Percentiles rank a stretch among this genome's conserved stretches.
Conservation (phyloP, 2,797 vertebrate species). For the Malurus leucopterus region DNA sequence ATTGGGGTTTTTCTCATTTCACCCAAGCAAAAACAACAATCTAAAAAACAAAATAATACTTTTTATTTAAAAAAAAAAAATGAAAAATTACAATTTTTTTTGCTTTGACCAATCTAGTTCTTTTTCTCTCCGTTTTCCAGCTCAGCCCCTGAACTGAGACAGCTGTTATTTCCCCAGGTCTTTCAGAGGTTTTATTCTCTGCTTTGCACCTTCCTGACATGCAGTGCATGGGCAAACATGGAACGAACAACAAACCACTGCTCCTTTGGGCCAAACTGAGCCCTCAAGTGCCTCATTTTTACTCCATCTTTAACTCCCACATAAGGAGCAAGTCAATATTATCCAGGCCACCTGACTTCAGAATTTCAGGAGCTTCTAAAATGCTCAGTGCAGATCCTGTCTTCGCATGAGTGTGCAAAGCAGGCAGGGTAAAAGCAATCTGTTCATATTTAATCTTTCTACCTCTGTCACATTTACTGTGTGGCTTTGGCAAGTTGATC, state of each 20-base stretch:
- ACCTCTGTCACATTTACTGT: not conserved
- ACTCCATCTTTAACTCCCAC: not conserved
- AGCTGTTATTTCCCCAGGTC: not conserved
- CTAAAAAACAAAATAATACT: not conserved
- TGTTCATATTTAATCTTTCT: not conserved
- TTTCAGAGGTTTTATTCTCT: not conserved
- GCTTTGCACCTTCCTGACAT: not conserved
- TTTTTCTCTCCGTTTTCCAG: not conserved
- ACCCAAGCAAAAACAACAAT: not conserved
- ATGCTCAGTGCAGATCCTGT: accelerated
- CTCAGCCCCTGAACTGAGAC: not conserved
- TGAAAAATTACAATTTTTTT: not conserved
- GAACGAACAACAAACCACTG: not conserved
- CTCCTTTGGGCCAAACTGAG: not conserved
- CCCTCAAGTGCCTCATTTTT: not conserved
- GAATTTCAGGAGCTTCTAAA: not conserved
- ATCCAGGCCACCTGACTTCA: not conserved
- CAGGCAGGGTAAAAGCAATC: not conserved
- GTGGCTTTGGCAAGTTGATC: not conserved
- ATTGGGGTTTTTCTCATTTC: not conserved
- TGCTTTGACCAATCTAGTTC: not conserved
- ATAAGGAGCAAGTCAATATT: not conserved
- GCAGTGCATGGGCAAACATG: not conserved
- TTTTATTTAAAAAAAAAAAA: no score
- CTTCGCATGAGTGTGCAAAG: accelerated